phyloP scores from a whole-genome alignment of 2,888 invertebrate species.

The Spodoptera littoralis region DNA sequence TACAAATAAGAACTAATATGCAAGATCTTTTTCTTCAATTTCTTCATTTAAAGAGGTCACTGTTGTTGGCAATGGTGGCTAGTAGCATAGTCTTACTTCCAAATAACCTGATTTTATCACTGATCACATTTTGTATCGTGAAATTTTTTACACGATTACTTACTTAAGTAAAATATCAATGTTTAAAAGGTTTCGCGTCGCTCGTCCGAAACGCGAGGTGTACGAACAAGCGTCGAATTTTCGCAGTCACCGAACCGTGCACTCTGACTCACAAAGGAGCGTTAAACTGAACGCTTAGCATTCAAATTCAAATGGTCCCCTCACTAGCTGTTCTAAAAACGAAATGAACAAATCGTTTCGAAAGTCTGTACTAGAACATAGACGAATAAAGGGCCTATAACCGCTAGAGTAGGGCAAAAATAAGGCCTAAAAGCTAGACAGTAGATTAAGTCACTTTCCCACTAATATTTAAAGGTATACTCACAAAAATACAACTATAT shows the following conservation, averaged over 20 bases:
- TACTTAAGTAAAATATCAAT: slow-evolving; percentile 40
- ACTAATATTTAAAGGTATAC: slow-evolving; percentile 3
- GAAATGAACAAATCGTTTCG: slow-evolving; percentile 56
- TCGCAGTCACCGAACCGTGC: slow-evolving; percentile 82
- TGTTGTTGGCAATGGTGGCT: no score
- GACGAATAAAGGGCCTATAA: background rate
- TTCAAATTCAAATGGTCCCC: slow-evolving; percentile 72
- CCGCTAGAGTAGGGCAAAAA: no score
- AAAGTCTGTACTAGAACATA: slow-evolving; percentile 3
- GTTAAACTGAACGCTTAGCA: slow-evolving; percentile 75
- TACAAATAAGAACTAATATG: no score
- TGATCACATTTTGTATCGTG: slow-evolving; percentile 27
- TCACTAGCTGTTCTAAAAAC: slow-evolving; percentile 62
- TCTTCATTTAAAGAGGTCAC: no score
- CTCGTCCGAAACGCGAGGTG: slow-evolving; percentile 61
- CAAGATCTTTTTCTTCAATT: no score
- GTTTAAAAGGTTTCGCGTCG: slow-evolving; percentile 55
- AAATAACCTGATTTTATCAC: no score
- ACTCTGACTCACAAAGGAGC: slow-evolving; percentile 80
- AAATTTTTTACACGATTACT: slow-evolving; percentile 14
- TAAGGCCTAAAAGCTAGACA: no score
- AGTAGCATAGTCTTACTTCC: no score
- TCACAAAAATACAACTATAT: slow-evolving; percentile 17
- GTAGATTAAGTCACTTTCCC: background rate
- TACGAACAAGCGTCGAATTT: slow-evolving; percentile 76